Percentiles rank a stretch among this genome's conserved stretches.
Conservation (phyloP, 2,113 vertebrate species). For the Guaruba guarouba region DNA sequence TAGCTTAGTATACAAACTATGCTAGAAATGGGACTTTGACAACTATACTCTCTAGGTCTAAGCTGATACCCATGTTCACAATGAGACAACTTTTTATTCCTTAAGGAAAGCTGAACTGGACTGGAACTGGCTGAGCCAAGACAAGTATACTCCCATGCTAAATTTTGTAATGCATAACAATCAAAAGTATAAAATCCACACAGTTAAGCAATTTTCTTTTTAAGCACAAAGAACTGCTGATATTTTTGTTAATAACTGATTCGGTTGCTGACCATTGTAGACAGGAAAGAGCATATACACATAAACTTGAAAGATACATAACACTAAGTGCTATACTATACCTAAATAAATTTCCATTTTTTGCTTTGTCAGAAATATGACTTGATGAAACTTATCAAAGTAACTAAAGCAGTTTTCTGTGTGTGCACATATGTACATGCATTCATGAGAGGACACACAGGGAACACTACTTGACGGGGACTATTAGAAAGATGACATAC, state of each 20-base stretch:
- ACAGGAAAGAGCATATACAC: rapidly evolving
- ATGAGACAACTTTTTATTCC: neutral
- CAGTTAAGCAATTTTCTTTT: neutral
- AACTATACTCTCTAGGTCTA: neutral
- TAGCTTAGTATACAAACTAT: neutral
- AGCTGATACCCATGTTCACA: neutral
- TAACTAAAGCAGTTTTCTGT: neutral
- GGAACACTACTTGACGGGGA: neutral
- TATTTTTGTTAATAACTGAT: neutral
- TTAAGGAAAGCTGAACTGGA: neutral
- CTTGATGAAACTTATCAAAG: neutral
- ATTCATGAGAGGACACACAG: neutral
- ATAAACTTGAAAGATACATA: neutral
- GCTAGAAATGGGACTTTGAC: neutral
- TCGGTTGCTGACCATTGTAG: neutral
- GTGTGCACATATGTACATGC: too few species aligned
- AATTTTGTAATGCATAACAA: neutral
- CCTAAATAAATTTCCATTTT: neutral
- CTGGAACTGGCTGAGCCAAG: neutral
- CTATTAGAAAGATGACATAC: neutral
- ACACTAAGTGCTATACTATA: neutral
- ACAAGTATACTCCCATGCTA: neutral
- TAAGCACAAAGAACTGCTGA: neutral
- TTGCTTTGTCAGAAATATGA: neutral
- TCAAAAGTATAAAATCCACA: neutral